Base-by-base conservation (phyloP, 2,797 vertebrate genomes). In the Pseudotriccus pelzelni region DNA sequence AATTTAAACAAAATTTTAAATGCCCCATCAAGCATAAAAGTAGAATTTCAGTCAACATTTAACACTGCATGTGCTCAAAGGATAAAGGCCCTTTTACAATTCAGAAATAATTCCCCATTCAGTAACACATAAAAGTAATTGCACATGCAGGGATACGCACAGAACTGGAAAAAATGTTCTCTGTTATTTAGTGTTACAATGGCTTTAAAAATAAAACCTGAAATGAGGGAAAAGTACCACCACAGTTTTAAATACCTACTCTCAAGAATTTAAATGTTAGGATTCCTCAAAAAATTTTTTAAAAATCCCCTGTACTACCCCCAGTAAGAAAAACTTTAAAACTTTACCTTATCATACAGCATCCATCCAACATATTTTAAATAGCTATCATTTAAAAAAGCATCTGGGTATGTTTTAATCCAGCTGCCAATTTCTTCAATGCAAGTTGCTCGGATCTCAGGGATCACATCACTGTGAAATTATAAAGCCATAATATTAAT, bases 321-420 rank as follows among this genome's bases (percentile, higher is more conserved):
- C 7, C 5, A 47, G 25, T 21, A 43, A 49, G 41, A 84, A 76
- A 70, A 55, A 55, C 34, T 8, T 7, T n/a, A 25, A 75, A 78
- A 52, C 22, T 90, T 89, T 84, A 99, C 99, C 98, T 99, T 99
- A 97, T 99, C 99, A 18, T 99, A 95, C 93, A 99, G 97, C 99
- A 99, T 99, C 99, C 99, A 99, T 75, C 99, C 99, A 88, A 99
- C 76, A 90, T 99, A 99, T 96, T 99, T 99, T 96, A 99, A 98
- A 97, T 98, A 99, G 97, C 98, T 98, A 73, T 99, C 99, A 63
- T 98, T 99, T 95, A 99, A 98, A 92, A 99, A 99, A 12, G 78
- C 95, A 73, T 97, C 97, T 84, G 98, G 98, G 96, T 98, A 98
- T 81, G 98, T 97, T 97, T 98, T 99, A 98, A 99, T 99, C 98